Percentiles rank a stretch among this genome's conserved stretches.
These are phyloP conservation scores for Salarias fasciatus DNA, from an alignment of 2,797 vertebrate genomes.

Conservation along the genomic window DNA sequence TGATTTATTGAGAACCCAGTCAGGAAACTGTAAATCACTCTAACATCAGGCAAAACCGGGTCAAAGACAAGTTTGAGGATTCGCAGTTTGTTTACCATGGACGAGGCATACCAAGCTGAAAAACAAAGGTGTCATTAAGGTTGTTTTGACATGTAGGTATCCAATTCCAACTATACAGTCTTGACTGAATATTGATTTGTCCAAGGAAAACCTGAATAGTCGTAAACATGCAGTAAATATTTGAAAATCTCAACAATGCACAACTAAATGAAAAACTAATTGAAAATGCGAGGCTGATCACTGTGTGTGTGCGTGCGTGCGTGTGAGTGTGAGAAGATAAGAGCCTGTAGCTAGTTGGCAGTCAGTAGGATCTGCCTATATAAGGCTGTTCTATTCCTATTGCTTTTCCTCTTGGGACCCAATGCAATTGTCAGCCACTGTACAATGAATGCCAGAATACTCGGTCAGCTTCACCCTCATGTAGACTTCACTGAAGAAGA, in stretches of 20 bases:
- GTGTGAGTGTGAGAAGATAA: conserved; percentile 47
- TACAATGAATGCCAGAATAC: conserved; percentile 60
- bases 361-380: conserved; percentile 62
- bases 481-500: too few species aligned
- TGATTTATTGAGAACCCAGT: conserved; percentile 31
- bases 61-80: conserved; percentile 8
- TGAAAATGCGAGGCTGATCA: too few species aligned
- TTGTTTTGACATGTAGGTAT: background rate
- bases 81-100: conserved; percentile 15
- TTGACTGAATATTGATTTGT: too few species aligned
- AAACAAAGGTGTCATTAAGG: background rate
- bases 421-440: conserved; percentile 59
- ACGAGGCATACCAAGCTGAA: background rate
- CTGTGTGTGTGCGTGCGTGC: conserved; percentile 3
- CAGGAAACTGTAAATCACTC: conserved; percentile 43
- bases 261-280: too few species aligned
- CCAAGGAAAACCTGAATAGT: too few species aligned
- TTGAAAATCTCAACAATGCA: too few species aligned
- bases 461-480: conserved; percentile 2
- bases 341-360: conserved; percentile 53
- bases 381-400: conserved; percentile 80
- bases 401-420: conserved; percentile 68
- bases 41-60: conserved; percentile 12
- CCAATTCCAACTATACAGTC: too few species aligned
- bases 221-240: too few species aligned